Base-by-base conservation (phyloP, 2,888 invertebrate species). In the Azorinus chamasolen region DNA sequence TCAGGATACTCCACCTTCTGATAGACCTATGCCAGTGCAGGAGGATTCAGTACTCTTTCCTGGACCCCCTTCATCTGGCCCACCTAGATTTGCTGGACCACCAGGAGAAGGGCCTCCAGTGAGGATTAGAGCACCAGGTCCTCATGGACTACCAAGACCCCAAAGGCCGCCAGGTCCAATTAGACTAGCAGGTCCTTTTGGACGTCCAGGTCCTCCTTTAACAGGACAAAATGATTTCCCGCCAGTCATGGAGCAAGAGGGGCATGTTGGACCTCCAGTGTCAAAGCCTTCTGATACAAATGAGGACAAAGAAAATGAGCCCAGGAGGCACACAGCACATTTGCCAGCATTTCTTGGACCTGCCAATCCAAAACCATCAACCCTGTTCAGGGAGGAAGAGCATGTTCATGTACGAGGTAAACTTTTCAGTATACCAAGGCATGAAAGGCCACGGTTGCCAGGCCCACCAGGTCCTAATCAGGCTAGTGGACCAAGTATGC, bases 11-110 rank as follows among this genome's bases (percentile, higher is more conserved):
- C 32, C 32, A 32, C 5, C 5, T 10, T 32, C 10, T 32, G 32
- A 32, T 32, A 10, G 32, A 32, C 32, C 32, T 10, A 4, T 6
- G 32, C 32, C 32, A 6, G 32, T 32, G 32, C 32, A 32, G 4
- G 32, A 32, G 10, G 32, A 10, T 4, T 10, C 32, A 32, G 32
- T 4, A 32, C n/a, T 5, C 3, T n/a, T 25, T 4, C 12, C 58
- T 16, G 43, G 58, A 20, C 58, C 22, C 22, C 41, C 22, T 45
- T n/a, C n/a, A 18, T 45, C 22, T 16, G 45, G 27, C 32, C 46
- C 25, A 25, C 45, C 43, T 39, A 41, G 25, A 32, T 46, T 59
- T 59, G 59, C 46, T 14, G 61, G 61, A 27, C 61, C 61, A 14
- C 27, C 10, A 16, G 4, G 16, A 14, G 16, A 16, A 20, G 48